Evolutionary conservation across 2,797 vertebrate genomes (phyloP).

Genomic region (Rhabdomys pumilio): DNA sequence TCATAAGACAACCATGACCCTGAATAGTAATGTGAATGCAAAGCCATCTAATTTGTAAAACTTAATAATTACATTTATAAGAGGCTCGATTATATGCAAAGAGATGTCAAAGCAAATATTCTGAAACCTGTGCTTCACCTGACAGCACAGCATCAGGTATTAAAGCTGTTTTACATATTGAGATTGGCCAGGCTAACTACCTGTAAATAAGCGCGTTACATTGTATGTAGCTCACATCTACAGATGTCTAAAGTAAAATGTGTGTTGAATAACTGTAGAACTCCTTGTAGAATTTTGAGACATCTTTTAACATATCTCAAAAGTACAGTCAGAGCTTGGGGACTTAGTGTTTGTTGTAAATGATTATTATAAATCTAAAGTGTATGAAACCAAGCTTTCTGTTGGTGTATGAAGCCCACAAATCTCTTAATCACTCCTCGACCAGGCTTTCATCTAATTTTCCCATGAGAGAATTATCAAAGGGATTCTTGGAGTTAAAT

Average conservation of each 20-base stretch:
- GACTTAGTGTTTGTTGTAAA: slow-evolving; percentile 64
- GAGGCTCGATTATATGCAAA: neutral
- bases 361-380: slow-evolving; percentile 56
- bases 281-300: slow-evolving; percentile 51
- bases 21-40: neutral
- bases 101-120: slow-evolving; percentile 32
- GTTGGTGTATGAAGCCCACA: slow-evolving; percentile 72
- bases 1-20: neutral
- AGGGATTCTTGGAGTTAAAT: slow-evolving; percentile 63
- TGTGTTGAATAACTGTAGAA: slow-evolving; percentile 3
- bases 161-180: neutral
- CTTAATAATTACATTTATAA: slow-evolving; percentile 49
- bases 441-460: slow-evolving; percentile 77
- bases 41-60: slow-evolving; percentile 46
- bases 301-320: slow-evolving; percentile 72
- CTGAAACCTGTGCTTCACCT: slow-evolving; percentile 59
- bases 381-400: slow-evolving; percentile 61
- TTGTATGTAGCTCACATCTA: neutral
- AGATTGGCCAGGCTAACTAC: neutral
- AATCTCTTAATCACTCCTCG: slow-evolving; percentile 80
- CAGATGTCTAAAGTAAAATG: slow-evolving; percentile 10
- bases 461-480: slow-evolving; percentile 75
- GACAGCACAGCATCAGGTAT: neutral
- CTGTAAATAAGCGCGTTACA: slow-evolving; percentile 23
- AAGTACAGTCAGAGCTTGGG: slow-evolving; percentile 66